Conservation (phyloP, 2,113 vertebrate species). For the Campylomormyrus numenius region DNA sequence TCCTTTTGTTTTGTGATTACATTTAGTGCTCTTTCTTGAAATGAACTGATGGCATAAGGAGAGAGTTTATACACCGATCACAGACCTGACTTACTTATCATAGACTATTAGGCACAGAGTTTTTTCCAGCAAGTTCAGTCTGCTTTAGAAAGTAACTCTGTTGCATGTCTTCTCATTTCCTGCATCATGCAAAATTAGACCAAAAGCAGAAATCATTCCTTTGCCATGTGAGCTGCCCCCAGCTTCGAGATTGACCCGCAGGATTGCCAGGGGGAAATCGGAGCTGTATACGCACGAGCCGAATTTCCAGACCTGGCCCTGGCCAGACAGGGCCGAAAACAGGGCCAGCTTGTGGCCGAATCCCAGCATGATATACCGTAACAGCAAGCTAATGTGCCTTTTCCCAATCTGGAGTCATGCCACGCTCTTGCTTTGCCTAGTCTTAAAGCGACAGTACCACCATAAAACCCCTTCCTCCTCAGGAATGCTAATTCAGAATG, state of each 20-base stretch:
- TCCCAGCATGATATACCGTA: neutral
- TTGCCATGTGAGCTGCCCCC: neutral
- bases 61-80: neutral
- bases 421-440: neutral
- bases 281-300: neutral
- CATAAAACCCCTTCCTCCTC: neutral
- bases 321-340: neutral
- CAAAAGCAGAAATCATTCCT: neutral
- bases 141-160: neutral
- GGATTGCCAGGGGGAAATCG: neutral
- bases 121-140: neutral
- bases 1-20: neutral
- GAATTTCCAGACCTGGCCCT: neutral
- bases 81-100: neutral
- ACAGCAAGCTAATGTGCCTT: neutral
- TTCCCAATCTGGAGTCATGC: neutral
- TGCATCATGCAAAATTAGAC: neutral
- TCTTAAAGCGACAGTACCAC: neutral
- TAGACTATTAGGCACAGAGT: neutral
- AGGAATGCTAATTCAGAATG: neutral
- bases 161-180: neutral
- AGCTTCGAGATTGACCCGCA: neutral
- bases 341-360: neutral
- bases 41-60: neutral
- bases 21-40: neutral